Evolutionary conservation across 2,113 vertebrate species (phyloP).

Genomic region (Pseudorasbora parva): DNA sequence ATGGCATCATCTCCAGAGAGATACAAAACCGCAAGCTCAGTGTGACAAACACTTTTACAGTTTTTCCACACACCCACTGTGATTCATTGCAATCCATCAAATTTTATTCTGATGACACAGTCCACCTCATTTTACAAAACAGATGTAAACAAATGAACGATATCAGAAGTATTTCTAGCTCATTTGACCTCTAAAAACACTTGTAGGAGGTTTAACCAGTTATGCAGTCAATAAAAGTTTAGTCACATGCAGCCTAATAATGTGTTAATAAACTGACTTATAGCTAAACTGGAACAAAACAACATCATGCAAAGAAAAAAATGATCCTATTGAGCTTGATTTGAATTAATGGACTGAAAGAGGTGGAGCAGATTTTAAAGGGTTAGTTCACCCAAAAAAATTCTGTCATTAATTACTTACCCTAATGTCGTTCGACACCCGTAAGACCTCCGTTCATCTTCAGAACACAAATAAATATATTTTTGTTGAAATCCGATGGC

Average conservation of each 20-base stretch:
- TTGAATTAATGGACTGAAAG: not conserved
- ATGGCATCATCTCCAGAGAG: conserved; percentile 8
- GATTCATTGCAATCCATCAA: not conserved
- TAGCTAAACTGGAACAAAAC: not conserved
- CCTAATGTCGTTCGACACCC: no score
- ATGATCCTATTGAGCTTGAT: not conserved
- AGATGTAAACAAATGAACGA: not conserved
- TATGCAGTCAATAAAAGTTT: not conserved
- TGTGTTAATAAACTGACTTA: not conserved
- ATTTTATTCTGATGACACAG: no score
- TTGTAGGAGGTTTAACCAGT: not conserved
- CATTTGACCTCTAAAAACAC: not conserved
- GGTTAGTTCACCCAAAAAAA: no score
- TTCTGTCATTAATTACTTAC: no score
- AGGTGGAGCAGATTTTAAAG: not conserved
- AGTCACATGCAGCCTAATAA: not conserved
- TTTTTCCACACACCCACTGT: not conserved
- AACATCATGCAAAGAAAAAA: not conserved
- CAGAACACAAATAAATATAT: no score
- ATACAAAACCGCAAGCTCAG: not conserved
- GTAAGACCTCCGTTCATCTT: no score
- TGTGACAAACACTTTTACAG: not conserved
- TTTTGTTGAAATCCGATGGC: no score
- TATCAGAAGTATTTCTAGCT: not conserved
- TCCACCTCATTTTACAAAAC: not conserved